Base-by-base conservation (phyloP, 2,113 vertebrate species). In the Oreochromis tanganicae region DNA sequence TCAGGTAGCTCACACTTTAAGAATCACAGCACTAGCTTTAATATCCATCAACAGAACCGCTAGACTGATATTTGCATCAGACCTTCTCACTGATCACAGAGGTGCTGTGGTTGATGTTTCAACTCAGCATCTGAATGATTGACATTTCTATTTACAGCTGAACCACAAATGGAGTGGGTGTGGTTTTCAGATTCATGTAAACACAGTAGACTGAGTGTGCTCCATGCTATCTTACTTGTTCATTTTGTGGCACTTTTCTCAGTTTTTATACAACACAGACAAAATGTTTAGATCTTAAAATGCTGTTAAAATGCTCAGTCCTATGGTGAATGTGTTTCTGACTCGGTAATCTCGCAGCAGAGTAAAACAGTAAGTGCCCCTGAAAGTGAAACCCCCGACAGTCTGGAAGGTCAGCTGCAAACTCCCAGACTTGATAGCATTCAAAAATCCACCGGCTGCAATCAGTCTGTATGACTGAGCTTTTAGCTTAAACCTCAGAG, bases 311-410 rank as follows among this genome's bases (percentile, higher is more conserved):
- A 55, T 55, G n/a, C 52, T 21, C 52, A 55, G 52, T 55, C 52
- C 52, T 55, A n/a, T 55, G n/a, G 1, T n/a, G 21, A 55, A 55
- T 55, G n/a, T 55, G 54, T 55, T 55, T 55, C 54, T 24, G n/a
- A 55, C 54, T 55, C 5, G 6, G 10, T 55, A 55, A 55, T 55
- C 10, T 55, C 5, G 1, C 54, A 55, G n/a, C 5, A 1, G 54
- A 55, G 54, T 55, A 55, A 55, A 55, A 55, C 2, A 54, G 54
- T 55, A 55, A 55, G 54, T 55, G 54, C 2, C n/a, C n/a, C n/a
- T 55, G 54, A 55, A 55, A 55, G n/a, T 1, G 1, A 55, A 55
- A 0, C 0, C 54, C 54, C n/a, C 5, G 1, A 55, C 54, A 55
- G 52, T 55, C 21, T 56, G 21, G 55, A 9, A 7, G 54, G 54